A percentile compares a stretch with the other conserved stretches of the same genome.
Conservation (phyloP, 2,797 vertebrate genomes). For the Cottoperca gobio region DNA sequence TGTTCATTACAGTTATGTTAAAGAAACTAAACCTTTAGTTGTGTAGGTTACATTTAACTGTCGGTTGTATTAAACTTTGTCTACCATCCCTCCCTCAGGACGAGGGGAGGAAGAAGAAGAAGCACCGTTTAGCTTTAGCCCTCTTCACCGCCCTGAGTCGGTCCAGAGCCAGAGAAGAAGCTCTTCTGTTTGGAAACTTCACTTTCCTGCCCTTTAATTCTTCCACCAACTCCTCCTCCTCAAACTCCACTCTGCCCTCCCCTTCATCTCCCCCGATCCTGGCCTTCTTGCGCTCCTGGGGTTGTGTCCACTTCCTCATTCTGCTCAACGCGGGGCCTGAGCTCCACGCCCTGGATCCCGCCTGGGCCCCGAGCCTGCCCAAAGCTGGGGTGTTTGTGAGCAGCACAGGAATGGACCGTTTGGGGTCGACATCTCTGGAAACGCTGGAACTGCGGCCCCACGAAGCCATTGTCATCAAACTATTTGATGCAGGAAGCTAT, state of each 20-base stretch:
- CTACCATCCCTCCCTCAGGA: slow-evolving; percentile 42
- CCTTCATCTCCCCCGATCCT: slow-evolving; percentile 59
- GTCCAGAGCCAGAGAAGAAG: slow-evolving; percentile 78
- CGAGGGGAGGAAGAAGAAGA: slow-evolving; percentile 14
- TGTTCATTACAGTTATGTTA: too few species aligned
- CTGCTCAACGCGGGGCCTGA: slow-evolving; percentile 79
- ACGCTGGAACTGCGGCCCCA: slow-evolving; percentile 71
- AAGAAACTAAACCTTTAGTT: not conserved
- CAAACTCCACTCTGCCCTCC: slow-evolving; percentile 51
- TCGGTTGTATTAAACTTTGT: too few species aligned
- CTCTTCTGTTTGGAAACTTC: slow-evolving; percentile 80
- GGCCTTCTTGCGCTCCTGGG: slow-evolving; percentile 85
- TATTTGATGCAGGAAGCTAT: slow-evolving; percentile 75
- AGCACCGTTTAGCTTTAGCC: slow-evolving; percentile 21
- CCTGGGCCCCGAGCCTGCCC: slow-evolving; percentile 75
- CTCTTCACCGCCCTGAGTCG: slow-evolving; percentile 81
- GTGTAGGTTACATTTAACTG: not conserved
- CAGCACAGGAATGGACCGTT: slow-evolving; percentile 78
- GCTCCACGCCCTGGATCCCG: slow-evolving; percentile 54
- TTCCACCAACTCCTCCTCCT: slow-evolving; percentile 41
- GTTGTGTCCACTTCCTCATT: slow-evolving; percentile 81
- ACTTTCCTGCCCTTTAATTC: slow-evolving; percentile 79
- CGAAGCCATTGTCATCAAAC: slow-evolving; percentile 84
- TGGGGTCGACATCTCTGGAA: slow-evolving; percentile 68
- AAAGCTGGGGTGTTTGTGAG: slow-evolving; percentile 75